These are phyloP conservation scores for Xenopus borealis DNA, from an alignment of 2,113 vertebrate genomes.

Conservation along the genomic window DNA sequence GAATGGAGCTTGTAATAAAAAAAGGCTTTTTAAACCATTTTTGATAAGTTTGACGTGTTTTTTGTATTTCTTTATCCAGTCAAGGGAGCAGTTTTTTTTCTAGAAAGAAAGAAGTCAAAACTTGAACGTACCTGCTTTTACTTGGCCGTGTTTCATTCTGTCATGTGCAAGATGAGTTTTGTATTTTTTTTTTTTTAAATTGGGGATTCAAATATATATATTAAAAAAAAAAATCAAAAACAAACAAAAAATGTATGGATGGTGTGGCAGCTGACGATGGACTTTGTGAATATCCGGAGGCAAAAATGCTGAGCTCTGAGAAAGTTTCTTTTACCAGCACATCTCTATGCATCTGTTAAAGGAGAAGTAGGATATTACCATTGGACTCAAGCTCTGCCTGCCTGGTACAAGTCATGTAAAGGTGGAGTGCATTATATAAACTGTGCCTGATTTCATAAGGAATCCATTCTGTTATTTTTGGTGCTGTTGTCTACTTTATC, in stretches of 20 bases:
- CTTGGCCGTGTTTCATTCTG: constrained; percentile 76
- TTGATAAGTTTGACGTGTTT: constrained; percentile 74
- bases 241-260: constrained; percentile 54
- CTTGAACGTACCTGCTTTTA: constrained; percentile 89
- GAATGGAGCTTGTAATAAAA: constrained; percentile 67
- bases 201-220: constrained; percentile 51
- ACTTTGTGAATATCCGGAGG: constrained; percentile 65
- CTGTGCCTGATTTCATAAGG: constrained; percentile 94
- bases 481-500: constrained; percentile 97
- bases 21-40: constrained; percentile 73
- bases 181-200: constrained; percentile 60
- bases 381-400: constrained; percentile 62
- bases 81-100: constrained; percentile 76
- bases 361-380: constrained; percentile 50
- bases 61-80: constrained; percentile 74
- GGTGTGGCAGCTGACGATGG: constrained; percentile 72
- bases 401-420: constrained; percentile 69
- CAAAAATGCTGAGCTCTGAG: constrained; percentile 60
- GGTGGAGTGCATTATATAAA: constrained; percentile 67
- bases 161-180: constrained; percentile 70
- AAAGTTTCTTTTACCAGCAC: constrained; percentile 75
- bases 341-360: constrained; percentile 77
- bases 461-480: constrained; percentile 90
- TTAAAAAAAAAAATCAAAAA: constrained; percentile 5
- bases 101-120: constrained; percentile 75